Conservation (phyloP, 2,888 invertebrate genomes). For the Myopa tessellatipennis region DNA sequence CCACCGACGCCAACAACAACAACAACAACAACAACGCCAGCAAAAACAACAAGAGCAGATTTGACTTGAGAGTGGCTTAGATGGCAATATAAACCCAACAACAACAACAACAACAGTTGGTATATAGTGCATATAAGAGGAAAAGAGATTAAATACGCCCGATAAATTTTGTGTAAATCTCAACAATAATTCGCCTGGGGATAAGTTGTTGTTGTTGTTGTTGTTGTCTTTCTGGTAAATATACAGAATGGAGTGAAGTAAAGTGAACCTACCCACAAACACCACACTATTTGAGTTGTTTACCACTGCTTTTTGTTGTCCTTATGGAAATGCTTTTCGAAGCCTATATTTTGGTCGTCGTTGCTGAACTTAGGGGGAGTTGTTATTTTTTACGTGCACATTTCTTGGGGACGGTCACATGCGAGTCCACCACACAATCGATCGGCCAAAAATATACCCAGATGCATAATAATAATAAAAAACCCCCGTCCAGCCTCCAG, state of each 20-base stretch:
- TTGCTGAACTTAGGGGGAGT: conserved; percentile 26
- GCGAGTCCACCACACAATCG: conserved; percentile 1
- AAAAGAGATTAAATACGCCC: conserved; percentile 58
- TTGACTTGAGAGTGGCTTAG: conserved; percentile 24
- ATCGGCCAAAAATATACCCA: not conserved
- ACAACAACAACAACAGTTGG: not conserved
- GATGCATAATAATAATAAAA: not conserved
- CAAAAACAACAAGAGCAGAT: not conserved
- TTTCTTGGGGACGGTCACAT: conserved; percentile 35
- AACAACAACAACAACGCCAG: conserved; percentile 9
- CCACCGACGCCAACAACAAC: conserved; percentile 5
- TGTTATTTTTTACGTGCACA: conserved; percentile 21
- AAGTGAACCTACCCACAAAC: conserved; percentile 13
- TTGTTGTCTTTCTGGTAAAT: conserved; percentile 30
- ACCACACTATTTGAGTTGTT: conserved; percentile 20
- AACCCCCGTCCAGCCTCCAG: not conserved
- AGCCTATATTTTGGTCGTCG: not conserved
- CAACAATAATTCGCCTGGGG: conserved; percentile 63
- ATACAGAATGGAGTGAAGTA: not conserved
- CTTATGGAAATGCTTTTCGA: not conserved
- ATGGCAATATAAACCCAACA: not conserved
- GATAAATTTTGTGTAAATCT: conserved; percentile 62
- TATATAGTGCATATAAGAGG: conserved; percentile 30
- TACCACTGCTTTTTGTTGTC: not conserved
- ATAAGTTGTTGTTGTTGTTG: conserved; percentile 47